These are phyloP conservation scores for Centrocercus urophasianus DNA, from an alignment of 2,113 vertebrate genomes.

Conservation along the genomic window DNA sequence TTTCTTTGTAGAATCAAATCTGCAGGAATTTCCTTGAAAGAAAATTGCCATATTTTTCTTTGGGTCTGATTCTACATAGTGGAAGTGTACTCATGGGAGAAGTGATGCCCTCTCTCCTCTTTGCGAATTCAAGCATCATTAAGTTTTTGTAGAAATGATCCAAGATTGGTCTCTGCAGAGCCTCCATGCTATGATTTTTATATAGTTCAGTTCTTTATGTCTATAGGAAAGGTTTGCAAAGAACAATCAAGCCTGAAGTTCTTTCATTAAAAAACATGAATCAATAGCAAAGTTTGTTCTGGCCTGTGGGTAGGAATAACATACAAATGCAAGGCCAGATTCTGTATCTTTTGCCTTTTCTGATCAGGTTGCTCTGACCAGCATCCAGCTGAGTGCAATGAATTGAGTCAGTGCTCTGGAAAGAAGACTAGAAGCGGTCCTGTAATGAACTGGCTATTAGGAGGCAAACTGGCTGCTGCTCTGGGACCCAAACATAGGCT, in stretches of 20 bases:
- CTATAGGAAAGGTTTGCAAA: not conserved
- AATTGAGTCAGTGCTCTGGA: not conserved
- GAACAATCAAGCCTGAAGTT: not conserved
- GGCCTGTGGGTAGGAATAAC: not conserved
- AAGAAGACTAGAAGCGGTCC: not conserved
- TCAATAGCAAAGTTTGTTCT: not conserved
- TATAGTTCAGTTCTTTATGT: not conserved
- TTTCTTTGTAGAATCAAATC: not conserved
- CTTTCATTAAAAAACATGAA: not conserved
- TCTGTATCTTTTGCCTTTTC: not conserved
- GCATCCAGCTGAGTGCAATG: not conserved
- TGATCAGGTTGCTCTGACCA: not conserved
- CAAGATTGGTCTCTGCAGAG: not conserved
- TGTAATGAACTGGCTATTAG: not conserved
- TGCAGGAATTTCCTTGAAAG: not conserved
- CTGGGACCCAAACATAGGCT: not conserved
- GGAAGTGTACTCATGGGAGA: not conserved
- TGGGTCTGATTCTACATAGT: not conserved
- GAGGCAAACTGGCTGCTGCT: not conserved
- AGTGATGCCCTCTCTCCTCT: not conserved
- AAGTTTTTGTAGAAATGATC: not conserved
- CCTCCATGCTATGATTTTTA: not conserved
- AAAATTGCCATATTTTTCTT: not conserved
- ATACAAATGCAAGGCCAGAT: not conserved
- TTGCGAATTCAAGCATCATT: slow-evolving; percentile 11